These are phyloP conservation scores for Allacma fusca DNA, from an alignment of 2,888 invertebrate species.

Conservation along the genomic window DNA sequence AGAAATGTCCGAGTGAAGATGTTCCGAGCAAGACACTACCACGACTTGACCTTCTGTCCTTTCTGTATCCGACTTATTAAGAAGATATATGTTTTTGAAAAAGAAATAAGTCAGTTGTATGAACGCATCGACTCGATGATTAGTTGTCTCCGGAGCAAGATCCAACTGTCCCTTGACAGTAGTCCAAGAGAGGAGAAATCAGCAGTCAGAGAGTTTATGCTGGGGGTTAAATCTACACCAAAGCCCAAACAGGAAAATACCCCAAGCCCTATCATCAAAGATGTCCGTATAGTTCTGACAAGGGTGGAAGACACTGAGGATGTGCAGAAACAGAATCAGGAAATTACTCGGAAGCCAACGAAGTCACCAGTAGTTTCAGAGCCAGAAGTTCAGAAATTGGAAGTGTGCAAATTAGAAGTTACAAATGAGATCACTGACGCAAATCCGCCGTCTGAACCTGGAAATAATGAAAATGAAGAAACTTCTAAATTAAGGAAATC, in stretches of 20 bases:
- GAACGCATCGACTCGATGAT: slow-evolving; percentile 3
- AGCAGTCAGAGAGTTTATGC: background rate
- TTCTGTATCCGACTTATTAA: background rate
- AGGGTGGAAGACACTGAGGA: background rate
- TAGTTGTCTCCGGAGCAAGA: background rate
- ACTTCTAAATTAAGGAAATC: too few species aligned
- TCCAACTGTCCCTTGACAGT: background rate
- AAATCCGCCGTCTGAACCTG: too few species aligned
- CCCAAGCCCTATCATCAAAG: background rate
- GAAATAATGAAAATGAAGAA: too few species aligned
- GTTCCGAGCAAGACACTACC: background rate
- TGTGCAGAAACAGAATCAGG: background rate
- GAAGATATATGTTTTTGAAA: background rate
- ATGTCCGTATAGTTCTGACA: background rate
- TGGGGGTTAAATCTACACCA: background rate
- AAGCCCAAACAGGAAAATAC: background rate
- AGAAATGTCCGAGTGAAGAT: background rate
- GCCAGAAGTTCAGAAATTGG: too few species aligned
- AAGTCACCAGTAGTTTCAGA: too few species aligned
- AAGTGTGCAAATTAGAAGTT: too few species aligned
- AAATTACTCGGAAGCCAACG: too few species aligned
- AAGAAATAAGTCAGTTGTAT: background rate
- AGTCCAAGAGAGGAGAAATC: background rate
- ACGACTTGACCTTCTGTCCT: slow-evolving; percentile 14
- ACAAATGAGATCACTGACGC: too few species aligned